Conservation (phyloP, 1,140 invertebrate species). For the Leptoteleia sp. region DNA sequence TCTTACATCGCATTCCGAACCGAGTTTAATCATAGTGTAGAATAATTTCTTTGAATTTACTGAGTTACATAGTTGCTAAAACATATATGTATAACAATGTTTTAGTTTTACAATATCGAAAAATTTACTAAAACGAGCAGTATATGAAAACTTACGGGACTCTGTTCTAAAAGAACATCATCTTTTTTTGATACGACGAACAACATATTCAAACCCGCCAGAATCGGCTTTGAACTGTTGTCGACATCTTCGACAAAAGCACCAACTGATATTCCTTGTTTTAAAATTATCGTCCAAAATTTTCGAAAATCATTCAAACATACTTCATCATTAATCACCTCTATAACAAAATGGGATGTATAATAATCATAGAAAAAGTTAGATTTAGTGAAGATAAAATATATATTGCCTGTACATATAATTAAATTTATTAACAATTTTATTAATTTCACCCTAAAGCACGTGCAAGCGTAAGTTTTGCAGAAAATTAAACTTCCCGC, state of each 20-base stretch:
- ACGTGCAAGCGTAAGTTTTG: no score
- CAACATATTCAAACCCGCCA: conserved; percentile 71
- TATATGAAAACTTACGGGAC: conserved; percentile 14
- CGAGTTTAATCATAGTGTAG: conserved; percentile 4
- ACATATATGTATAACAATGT: no score
- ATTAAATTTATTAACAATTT: no score
- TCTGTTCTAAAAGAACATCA: conserved; percentile 16
- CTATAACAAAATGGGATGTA: conserved; percentile 68
- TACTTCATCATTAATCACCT: conserved; percentile 60
- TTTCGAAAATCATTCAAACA: conserved; percentile 45
- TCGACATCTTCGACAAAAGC: conserved; percentile 68
- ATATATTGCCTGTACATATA: no score
- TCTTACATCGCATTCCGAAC: conserved; percentile 47
- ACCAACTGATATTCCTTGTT: conserved; percentile 67
- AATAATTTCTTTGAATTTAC: not conserved
- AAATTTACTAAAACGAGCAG: no score
- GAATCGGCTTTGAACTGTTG: conserved; percentile 62
- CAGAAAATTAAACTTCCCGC: no score
- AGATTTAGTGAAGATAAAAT: no score
- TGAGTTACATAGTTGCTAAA: conserved; percentile 46
- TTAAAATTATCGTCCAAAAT: conserved; percentile 64
- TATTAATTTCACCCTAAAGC: no score
- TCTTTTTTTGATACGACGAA: conserved; percentile 56
- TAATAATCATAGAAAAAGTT: no score
- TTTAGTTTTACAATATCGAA: no score